These are phyloP conservation scores for Stratiomys singularior DNA, from an alignment of 2,888 invertebrate genomes.

Conservation along the genomic window DNA sequence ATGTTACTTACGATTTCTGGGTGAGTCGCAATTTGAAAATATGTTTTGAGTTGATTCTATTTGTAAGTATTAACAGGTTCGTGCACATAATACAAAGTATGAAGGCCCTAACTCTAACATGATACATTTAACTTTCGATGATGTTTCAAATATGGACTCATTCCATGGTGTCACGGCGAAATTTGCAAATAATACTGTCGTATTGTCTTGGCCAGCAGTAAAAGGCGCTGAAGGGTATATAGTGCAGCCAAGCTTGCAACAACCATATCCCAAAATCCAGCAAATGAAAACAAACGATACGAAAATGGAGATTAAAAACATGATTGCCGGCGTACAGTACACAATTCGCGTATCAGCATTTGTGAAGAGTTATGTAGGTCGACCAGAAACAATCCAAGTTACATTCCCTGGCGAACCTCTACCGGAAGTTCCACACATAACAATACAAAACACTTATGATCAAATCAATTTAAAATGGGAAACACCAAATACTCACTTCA, in stretches of 20 bases:
- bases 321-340: slow-evolving; percentile 67
- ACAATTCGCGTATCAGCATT: slow-evolving; percentile 67
- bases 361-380: slow-evolving; percentile 67
- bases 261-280: slow-evolving; percentile 69
- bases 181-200: slow-evolving; percentile 68
- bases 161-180: slow-evolving; percentile 69
- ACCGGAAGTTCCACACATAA: slow-evolving; percentile 55
- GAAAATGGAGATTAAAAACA: slow-evolving; percentile 63
- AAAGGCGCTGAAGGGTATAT: slow-evolving; percentile 71
- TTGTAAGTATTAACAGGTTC: slow-evolving; percentile 66
- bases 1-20: slow-evolving; percentile 57
- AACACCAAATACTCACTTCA: slow-evolving; percentile 68
- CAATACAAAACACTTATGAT: slow-evolving; percentile 69
- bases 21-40: slow-evolving; percentile 48
- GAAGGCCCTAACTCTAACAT: slow-evolving; percentile 73
- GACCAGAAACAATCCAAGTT: slow-evolving; percentile 58
- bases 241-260: slow-evolving; percentile 67
- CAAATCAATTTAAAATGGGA: slow-evolving; percentile 76
- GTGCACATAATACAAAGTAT: slow-evolving; percentile 72
- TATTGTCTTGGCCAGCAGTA: slow-evolving; percentile 72
- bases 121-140: slow-evolving; percentile 72
- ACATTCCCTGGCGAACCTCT: slow-evolving; percentile 62
- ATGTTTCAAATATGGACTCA: slow-evolving; percentile 72
- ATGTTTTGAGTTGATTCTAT: not conserved
- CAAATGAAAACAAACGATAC: slow-evolving; percentile 65